These are phyloP conservation scores for Taenioides sp. DNA, from an alignment of 2,797 vertebrate genomes.

Conservation along the genomic window DNA sequence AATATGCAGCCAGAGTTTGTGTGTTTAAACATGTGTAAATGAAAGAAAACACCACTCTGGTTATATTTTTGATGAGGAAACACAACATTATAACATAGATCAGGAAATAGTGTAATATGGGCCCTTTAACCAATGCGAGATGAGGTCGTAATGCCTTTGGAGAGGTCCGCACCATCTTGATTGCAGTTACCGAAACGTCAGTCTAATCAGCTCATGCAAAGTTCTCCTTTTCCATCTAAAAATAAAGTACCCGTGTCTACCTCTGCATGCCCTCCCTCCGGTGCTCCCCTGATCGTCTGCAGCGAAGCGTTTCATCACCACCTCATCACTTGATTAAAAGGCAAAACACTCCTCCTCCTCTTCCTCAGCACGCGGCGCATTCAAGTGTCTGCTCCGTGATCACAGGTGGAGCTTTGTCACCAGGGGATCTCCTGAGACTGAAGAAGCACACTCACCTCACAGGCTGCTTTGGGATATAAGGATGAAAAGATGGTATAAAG, in stretches of 20 bases:
- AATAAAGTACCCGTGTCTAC: neutral
- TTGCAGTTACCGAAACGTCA: neutral
- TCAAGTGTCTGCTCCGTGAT: slow-evolving; percentile 20
- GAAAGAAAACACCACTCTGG: too few species aligned
- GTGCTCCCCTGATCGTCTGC: slow-evolving; percentile 23
- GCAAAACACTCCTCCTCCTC: slow-evolving; percentile 4
- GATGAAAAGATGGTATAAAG: neutral
- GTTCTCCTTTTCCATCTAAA: neutral
- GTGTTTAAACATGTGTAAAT: too few species aligned
- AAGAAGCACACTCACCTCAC: neutral
- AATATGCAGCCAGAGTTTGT: too few species aligned
- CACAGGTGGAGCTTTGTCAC: slow-evolving; percentile 21
- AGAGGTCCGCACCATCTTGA: neutral
- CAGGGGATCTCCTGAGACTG: neutral
- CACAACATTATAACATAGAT: too few species aligned
- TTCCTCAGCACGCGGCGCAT: slow-evolving; percentile 2
- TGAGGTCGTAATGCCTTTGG: too few species aligned
- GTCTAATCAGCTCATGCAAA: neutral
- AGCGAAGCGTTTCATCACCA: slow-evolving; percentile 21
- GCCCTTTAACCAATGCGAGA: neutral
- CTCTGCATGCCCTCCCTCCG: slow-evolving; percentile 13
- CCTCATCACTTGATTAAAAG: slow-evolving; percentile 26
- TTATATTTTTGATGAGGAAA: too few species aligned
- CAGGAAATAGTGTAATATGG: too few species aligned
- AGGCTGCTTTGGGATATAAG: neutral